Evolutionary conservation across 2,113 vertebrate genomes (phyloP).

Genomic region (Hepsetus odoe): DNA sequence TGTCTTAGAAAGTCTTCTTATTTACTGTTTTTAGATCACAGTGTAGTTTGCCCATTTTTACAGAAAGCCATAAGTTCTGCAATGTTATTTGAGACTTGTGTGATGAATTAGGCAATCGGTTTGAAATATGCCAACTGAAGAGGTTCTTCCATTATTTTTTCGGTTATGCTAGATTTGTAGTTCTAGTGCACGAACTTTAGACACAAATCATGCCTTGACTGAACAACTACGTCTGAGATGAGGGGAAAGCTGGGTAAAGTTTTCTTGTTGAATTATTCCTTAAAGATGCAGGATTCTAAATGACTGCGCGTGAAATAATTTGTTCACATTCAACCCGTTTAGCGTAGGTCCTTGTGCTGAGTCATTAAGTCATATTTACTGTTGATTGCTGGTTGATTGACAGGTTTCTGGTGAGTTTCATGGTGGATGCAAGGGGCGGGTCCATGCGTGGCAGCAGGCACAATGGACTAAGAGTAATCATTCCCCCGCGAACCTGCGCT

Average conservation of each 20-base stretch:
- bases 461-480: constrained; percentile 89
- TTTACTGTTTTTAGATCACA: too few relatives aligned
- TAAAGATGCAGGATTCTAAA: not conserved
- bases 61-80: too few relatives aligned
- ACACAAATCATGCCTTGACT: not conserved
- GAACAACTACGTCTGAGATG: not conserved
- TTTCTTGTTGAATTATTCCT: not conserved
- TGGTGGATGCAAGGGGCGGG: constrained; percentile 95
- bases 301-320: not conserved
- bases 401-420: constrained; percentile 97
- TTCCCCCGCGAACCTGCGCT: constrained; percentile 89
- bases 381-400: constrained; percentile 14
- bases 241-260: not conserved
- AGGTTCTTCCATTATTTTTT: not conserved
- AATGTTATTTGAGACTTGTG: too few relatives aligned
- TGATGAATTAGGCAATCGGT: not conserved
- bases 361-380: not conserved
- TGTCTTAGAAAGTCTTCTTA: too few relatives aligned
- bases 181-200: not conserved
- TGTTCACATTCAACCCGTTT: not conserved
- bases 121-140: not conserved
- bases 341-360: not conserved
- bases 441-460: constrained; percentile 96
- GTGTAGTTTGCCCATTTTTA: too few relatives aligned
- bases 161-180: not conserved